Evolutionary conservation across 2,888 invertebrate genomes (phyloP).

Genomic region (Ormyrus nitidulus): DNA sequence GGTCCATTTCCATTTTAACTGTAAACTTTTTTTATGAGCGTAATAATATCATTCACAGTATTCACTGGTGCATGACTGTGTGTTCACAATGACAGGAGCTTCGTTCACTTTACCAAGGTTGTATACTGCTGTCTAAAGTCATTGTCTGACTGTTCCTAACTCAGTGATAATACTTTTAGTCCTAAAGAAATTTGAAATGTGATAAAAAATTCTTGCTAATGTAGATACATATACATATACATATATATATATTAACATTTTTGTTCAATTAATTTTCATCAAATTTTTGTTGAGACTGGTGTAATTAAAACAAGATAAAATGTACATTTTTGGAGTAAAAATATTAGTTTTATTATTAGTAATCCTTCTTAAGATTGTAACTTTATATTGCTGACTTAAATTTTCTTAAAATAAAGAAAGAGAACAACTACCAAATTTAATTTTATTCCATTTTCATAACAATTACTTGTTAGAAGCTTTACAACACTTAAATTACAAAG

Average conservation of each 20-base stretch:
- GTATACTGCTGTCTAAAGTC: conserved; percentile 15
- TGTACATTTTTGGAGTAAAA: neutral
- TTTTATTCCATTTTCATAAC: too few species aligned
- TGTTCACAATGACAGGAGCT: conserved; percentile 47
- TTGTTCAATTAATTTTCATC: conserved; percentile 29
- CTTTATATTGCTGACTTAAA: too few species aligned
- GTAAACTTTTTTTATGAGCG: conserved; percentile 52
- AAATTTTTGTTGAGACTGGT: neutral
- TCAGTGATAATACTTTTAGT: conserved; percentile 23
- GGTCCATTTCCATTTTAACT: conserved; percentile 48
- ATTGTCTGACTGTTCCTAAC: conserved; percentile 38
- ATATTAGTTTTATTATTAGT: too few species aligned
- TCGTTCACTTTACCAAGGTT: conserved; percentile 47
- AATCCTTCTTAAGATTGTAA: too few species aligned
- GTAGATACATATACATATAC: conserved; percentile 3
- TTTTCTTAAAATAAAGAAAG: too few species aligned
- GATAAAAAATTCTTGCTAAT: conserved; percentile 19
- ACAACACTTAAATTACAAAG: neutral
- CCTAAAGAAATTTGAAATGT: conserved; percentile 37
- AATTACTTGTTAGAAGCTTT: too few species aligned
- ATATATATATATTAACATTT: conserved; percentile 7
- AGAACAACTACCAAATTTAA: too few species aligned
- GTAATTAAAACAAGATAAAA: neutral
- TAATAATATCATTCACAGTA: conserved; percentile 49
- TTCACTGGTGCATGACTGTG: conserved; percentile 47